Evolutionary conservation across 2,797 vertebrate species (phyloP), one percentile per base, ranked within the genome.

Genomic region (Sebastes melanostomus): DNA sequence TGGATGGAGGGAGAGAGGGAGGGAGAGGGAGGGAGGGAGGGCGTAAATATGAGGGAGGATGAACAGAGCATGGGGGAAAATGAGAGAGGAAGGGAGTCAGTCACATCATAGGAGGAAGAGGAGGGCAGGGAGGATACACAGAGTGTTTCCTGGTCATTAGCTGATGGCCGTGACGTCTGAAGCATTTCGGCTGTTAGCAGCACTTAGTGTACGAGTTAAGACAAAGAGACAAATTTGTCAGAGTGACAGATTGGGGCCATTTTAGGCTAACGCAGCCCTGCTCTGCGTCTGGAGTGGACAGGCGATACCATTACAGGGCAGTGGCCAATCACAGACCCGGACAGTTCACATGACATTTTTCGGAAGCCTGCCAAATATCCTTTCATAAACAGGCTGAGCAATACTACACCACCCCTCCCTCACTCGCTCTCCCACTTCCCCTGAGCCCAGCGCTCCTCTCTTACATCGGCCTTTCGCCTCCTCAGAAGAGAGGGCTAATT

Each of bases 171-270:
- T 96, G 96, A 96, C 94, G 95, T 95, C 95, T 95, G 95, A 97
- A 96, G 95, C 93, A 91, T 94, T 95, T 95, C 92, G 94, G 94
- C 95, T 94, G 96, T 96, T 96, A 96, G 96, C 94, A 95, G 94
- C 95, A 95, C 95, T 97, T 96, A 96, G 94, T 95, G 95, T 94
- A 94, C 91, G 93, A 95, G 94, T 95, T 94, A 93, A 96, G 93
- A 97, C 96, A 97, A 97, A 96, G 95, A 96, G 91, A 95, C 92
- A 95, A 95, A 97, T 97, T 95, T 96, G 96, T 98, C 96, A 97
- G 93, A 88, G 83, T 94, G 96, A 97, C 96, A 97, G 95, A 96
- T 96, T 95, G 96, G 94, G 96, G 96, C 95, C 94, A 92, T 95
- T 96, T 97, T 96, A 95, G 96, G 95, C 95, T 93, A 96, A 96